Evolutionary conservation across 2,888 invertebrate genomes (phyloP), one percentile per base, ranked within the genome.

Genomic region (Atherix ibis): DNA sequence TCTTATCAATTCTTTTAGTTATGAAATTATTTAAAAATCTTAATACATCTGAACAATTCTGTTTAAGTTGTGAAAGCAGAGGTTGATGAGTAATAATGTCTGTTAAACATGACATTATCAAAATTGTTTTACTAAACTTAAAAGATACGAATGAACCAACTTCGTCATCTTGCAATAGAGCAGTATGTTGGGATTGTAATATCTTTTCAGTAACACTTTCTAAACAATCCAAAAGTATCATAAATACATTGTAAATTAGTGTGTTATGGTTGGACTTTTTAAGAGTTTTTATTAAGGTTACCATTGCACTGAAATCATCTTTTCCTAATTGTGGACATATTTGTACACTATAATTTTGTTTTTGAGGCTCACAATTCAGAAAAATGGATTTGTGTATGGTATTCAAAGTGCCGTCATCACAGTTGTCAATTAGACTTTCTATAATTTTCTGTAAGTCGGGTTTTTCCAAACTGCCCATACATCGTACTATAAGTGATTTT

Each of bases 241-340:
- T 41, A 30, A 61, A 61, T 1, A 52, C 40, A 27, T 53, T 48
- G 31, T 54, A 54, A 4, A 48, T 51, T 2, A 61, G 46, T 3
- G 51, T 40, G 34, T 54, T 52, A 37, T 50, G 49, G 16, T 46
- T 47, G 14, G 45, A 45, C 4, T 33, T 17, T 31, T 50, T 48
- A 1, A 58, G 39, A 6, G 58, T 34, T 13, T 45, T 42, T 1
- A 37, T 8, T n/a, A 39, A 33, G 3, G 15, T 12, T 3, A 19
- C 17, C 2, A 49, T 42, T 24, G 55, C 24, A 1, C 44, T 40
- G 5, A 43, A 39, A 5, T 47, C 44, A 5, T 46, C 40, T 13
- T 43, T 45, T 2, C 44, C 40, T 2, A 46, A 40, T 12, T 40
- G 22, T 3, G 44, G 43, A 3, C 38, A 37, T 16, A 54, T 45